Base-by-base conservation (phyloP, 2,797 vertebrate species). In the Acrossocheilus fasciatus region DNA sequence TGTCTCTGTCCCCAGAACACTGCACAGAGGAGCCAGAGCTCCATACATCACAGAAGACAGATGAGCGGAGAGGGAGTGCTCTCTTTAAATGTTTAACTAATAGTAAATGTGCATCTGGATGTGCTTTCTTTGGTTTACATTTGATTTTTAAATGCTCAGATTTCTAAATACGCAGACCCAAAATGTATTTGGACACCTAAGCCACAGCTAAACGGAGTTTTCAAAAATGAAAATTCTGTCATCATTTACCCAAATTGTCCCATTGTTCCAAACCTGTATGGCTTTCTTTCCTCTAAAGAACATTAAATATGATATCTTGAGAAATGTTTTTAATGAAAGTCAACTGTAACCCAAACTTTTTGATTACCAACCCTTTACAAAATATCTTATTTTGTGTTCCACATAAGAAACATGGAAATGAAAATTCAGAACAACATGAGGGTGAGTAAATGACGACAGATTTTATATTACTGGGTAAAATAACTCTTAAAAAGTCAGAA, bases 1-100 rank as follows among this genome's bases (percentile, higher is more conserved):
- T 88, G 89, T 95, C 93, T 93, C n/a, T 14, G 82, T 81, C 82
- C 84, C 59, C 81, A 70, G 85, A 89, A 78, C 72, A 80, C 85
- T 91, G 91, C 91, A 91, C 72, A 72, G 68, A 85, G 81, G 26
- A 83, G 81, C 82, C 77, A 79, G 45, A 81, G 79, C 84, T 66
- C 78, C 90, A 91, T 89, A 84, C 81, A 91, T 92, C 91, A 93
- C 82, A 73, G 80, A 82, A 64, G 59, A 54, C 83, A 86, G 43
- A 73, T 70, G n/a, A 64, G 73, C 30, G 18, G 69, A n/a, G 41
- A 59, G 81, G 69, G 45, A 66, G 62, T 47, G 68, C n/a, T 20
- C 68, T 20, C 69, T 75, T 77, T 54, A 34, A 78, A 78, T 20
- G 30, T 47, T 76, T 26, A 18, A 39, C 69, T 6, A 70, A 50